Conservation (phyloP, 2,888 invertebrate genomes). For the Leucoptera coffeella region DNA sequence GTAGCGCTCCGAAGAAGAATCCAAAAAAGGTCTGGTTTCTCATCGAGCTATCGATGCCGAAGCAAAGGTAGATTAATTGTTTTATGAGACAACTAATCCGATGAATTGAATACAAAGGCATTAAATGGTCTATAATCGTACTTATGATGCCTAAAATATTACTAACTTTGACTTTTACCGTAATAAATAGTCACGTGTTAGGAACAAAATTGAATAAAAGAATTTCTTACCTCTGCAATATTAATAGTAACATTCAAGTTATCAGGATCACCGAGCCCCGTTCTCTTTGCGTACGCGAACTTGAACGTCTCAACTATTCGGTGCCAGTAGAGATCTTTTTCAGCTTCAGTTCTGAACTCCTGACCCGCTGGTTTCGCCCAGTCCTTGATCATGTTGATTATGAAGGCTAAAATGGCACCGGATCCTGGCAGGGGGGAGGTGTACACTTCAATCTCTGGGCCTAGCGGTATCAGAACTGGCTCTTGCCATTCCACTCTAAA, state of each 20-base stretch:
- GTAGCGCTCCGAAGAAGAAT: too few relatives aligned
- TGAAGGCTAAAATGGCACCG: constrained; percentile 62
- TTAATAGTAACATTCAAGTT: constrained; percentile 15
- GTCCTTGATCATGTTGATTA: constrained; percentile 60
- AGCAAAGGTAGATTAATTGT: too few relatives aligned
- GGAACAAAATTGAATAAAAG: too few relatives aligned
- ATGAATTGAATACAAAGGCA: too few relatives aligned
- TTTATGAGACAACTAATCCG: too few relatives aligned
- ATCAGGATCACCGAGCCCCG: constrained; percentile 70
- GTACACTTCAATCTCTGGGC: constrained; percentile 52
- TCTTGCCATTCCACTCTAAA: constrained; percentile 43
- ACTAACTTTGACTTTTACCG: too few relatives aligned
- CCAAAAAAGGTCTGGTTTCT: too few relatives aligned
- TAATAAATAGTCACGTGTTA: too few relatives aligned
- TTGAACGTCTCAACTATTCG: constrained; percentile 85
- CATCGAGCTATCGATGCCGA: too few relatives aligned
- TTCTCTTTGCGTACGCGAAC: constrained; percentile 82
- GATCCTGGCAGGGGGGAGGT: constrained; percentile 67
- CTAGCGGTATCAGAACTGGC: constrained; percentile 38
- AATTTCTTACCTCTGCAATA: constrained; percentile 5
- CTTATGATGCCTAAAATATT: too few relatives aligned
- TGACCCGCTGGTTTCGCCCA: constrained; percentile 21
- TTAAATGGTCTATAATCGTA: too few relatives aligned
- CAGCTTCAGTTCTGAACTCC: too few relatives aligned
- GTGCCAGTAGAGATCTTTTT: constrained; percentile 82